phyloP scores from a whole-genome alignment of 1,140 invertebrate species.

The Aphaenogaster rudis region DNA sequence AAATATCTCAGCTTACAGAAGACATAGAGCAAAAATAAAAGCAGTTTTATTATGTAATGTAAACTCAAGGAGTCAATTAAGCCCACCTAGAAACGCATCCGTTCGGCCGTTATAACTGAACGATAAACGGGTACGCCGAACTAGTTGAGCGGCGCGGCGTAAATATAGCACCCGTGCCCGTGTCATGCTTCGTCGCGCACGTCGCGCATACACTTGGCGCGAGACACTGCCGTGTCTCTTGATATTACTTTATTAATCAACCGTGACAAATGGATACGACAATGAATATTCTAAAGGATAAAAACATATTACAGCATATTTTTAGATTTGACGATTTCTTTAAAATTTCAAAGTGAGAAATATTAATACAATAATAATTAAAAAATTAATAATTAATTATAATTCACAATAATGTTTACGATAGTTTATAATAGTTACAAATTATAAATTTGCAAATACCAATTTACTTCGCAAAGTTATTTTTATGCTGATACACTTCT shows the following conservation, averaged over 20 bases:
- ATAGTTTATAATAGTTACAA: not conserved
- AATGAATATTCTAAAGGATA: not conserved
- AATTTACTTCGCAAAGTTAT: not conserved
- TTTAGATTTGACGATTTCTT: not conserved
- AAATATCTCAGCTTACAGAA: no score
- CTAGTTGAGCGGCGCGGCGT: no score
- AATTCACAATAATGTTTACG: not conserved
- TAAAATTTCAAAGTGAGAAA: not conserved
- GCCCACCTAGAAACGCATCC: no score
- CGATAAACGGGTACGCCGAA: no score
- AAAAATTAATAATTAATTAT: constrained; percentile 3
- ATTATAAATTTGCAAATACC: not conserved
- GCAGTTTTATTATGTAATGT: no score
- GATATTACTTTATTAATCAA: not conserved
- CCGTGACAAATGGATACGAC: not conserved
- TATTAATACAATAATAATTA: not conserved
- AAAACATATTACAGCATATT: not conserved
- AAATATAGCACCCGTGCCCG: no score
- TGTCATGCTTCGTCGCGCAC: no score
- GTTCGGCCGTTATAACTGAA: no score
- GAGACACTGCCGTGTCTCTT: no score
- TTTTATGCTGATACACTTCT: not conserved
- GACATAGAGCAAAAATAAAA: no score
- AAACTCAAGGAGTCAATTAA: no score
- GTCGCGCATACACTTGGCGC: no score